Conservation (phyloP, 2,113 vertebrate species). For the Elaphurus davidianus region DNA sequence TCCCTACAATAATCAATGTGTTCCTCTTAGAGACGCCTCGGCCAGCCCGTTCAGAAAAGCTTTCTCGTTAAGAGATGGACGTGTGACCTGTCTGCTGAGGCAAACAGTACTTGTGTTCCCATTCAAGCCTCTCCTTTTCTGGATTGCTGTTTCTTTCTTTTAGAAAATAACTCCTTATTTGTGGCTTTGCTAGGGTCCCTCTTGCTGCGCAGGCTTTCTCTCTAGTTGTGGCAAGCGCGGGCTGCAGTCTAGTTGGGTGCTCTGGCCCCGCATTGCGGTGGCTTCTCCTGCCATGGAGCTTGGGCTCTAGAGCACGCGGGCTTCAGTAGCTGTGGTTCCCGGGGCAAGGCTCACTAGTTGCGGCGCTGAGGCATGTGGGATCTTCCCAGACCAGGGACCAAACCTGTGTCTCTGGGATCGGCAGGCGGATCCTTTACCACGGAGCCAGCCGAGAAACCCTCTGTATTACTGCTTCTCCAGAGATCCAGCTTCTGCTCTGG, state of each 20-base stretch:
- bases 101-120: neutral
- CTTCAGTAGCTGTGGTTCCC: neutral
- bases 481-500: neutral
- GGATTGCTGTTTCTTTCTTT: neutral
- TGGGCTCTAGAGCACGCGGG: neutral
- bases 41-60: neutral
- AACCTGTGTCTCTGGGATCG: neutral
- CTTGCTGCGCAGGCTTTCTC: neutral
- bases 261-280: accelerated
- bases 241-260: neutral
- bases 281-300: neutral
- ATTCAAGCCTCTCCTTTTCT: neutral
- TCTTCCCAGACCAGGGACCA: neutral
- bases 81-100: neutral
- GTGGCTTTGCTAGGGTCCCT: neutral
- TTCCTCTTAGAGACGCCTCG: neutral
- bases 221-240: accelerated
- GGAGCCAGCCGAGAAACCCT: neutral
- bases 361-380: neutral
- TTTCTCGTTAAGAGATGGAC: neutral
- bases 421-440: neutral
- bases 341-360: neutral
- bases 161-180: neutral
- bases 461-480: neutral
- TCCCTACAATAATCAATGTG: neutral